Evolutionary conservation across 2,797 vertebrate species (phyloP).

Genomic region (Nothura maculosa): DNA sequence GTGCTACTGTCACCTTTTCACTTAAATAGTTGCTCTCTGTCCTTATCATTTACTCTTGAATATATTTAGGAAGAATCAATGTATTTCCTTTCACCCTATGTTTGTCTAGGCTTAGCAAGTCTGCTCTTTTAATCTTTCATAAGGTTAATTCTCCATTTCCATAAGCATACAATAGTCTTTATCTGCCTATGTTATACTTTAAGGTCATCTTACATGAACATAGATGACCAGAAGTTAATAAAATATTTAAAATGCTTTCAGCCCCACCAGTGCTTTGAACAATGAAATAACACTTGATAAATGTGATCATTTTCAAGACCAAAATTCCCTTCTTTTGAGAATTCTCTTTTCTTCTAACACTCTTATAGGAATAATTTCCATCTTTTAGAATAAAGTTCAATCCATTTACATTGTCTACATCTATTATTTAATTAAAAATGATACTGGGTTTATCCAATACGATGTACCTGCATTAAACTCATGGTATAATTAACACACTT

Average conservation of each 20-base stretch:
- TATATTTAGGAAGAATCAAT: neutral
- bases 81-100: neutral
- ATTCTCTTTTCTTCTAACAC: neutral
- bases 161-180: neutral
- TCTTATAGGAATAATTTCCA: neutral
- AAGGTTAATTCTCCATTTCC: neutral
- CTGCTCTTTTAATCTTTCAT: neutral
- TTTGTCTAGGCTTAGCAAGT: slow-evolving; percentile 31
- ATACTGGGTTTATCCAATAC: neutral
- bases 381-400: neutral
- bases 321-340: neutral
- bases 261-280: neutral
- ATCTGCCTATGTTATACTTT: neutral
- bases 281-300: neutral
- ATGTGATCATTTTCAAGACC: neutral
- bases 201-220: neutral
- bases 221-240: neutral
- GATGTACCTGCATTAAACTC: neutral
- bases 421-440: neutral
- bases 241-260: neutral
- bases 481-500: neutral
- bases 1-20: neutral
- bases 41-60: neutral
- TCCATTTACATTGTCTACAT: neutral
- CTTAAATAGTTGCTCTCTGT: neutral